phyloP scores from a whole-genome alignment of 2,888 invertebrate genomes.

The Heteromurus nitidus region DNA sequence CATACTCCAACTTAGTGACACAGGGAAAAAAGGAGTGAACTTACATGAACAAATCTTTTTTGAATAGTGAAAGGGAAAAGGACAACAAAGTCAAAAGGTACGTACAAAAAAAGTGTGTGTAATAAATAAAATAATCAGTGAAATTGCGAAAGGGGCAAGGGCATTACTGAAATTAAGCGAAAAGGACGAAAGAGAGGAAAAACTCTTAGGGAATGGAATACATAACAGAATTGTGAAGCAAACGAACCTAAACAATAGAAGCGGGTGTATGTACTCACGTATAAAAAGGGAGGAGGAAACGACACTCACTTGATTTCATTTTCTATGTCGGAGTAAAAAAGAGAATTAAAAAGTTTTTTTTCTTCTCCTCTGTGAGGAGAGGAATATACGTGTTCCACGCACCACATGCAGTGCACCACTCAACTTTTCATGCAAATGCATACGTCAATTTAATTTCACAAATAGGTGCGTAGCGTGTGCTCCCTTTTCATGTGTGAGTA shows the following conservation, averaged over 20 bases:
- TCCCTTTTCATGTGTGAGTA: too few relatives aligned
- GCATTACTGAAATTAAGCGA: slow-evolving; percentile 41
- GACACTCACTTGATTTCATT: slow-evolving; percentile 1
- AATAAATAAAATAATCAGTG: slow-evolving; percentile 57
- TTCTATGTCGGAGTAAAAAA: neutral
- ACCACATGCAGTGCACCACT: slow-evolving; percentile 25
- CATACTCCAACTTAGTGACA: too few relatives aligned
- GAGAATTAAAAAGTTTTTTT: neutral
- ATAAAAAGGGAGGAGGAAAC: slow-evolving; percentile 10
- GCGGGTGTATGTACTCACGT: neutral
- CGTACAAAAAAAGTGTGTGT: too few relatives aligned
- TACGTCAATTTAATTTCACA: slow-evolving; percentile 51
- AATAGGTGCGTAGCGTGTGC: slow-evolving; percentile 15
- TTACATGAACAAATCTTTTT: neutral
- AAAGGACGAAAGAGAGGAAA: neutral
- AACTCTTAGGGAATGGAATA: too few relatives aligned
- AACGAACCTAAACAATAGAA: slow-evolving; percentile 20
- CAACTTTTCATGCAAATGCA: slow-evolving; percentile 53
- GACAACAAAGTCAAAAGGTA: slow-evolving; percentile 44
- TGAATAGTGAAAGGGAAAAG: slow-evolving; percentile 8
- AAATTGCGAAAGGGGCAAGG: slow-evolving; percentile 43
- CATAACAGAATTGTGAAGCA: too few relatives aligned
- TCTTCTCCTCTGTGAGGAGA: neutral
- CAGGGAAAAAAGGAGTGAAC: neutral
- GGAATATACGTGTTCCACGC: neutral